Conservation (phyloP, 37 sponge, comb jelly and placozoan genomes). For the Hexactinellida sp. region DNA sequence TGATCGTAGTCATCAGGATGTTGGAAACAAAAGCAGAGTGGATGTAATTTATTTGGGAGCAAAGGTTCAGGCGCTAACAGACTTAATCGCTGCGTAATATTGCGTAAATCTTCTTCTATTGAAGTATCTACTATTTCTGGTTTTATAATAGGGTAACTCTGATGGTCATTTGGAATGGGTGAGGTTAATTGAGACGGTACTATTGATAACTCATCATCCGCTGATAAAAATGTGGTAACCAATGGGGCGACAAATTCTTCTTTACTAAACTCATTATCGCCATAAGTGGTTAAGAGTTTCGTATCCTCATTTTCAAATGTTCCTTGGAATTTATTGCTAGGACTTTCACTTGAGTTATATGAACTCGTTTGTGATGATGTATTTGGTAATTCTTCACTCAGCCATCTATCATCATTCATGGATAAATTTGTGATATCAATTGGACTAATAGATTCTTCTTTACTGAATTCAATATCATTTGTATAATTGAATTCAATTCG, state of each 20-base stretch:
- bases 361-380: neutral
- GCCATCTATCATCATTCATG: neutral
- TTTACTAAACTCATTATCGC: no score
- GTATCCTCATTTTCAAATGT: no score
- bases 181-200: no score
- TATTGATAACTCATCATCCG: no score
- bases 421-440: neutral
- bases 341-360: neutral
- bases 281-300: no score
- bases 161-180: no score
- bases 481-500: neutral
- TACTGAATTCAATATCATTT: neutral
- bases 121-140: no score
- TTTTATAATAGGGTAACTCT: no score
- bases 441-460: neutral
- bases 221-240: no score
- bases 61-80: neutral
- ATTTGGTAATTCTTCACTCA: neutral
- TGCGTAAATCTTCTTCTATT: no score
- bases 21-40: neutral
- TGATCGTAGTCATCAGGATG: slow-evolving; percentile 1
- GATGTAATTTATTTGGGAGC: neutral
- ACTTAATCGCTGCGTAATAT: neutral
- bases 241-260: no score
- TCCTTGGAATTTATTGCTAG: neutral